Evolutionary conservation across 1,140 invertebrate genomes (phyloP).

Genomic region (Matsumurasca onukii): DNA sequence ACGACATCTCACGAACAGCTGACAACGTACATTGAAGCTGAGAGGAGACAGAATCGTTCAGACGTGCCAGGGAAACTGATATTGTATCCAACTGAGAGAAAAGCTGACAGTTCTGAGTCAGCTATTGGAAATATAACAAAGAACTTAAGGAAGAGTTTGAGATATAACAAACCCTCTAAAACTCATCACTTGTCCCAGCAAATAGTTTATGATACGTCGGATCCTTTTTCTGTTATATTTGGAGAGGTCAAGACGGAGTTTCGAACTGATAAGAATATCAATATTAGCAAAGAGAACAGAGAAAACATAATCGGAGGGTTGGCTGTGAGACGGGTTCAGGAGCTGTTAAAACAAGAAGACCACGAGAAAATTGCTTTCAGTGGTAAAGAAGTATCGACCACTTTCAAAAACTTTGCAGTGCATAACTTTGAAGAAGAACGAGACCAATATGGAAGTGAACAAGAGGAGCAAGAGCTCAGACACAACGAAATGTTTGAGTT

Average conservation of each 20-base stretch:
- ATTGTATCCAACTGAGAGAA: conserved; percentile 1
- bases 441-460: conserved; percentile 35
- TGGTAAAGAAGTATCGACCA: conserved; percentile 14
- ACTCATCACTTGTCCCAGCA: background rate
- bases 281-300: conserved; percentile 8
- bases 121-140: conserved; percentile 16
- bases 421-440: conserved; percentile 14
- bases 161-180: background rate
- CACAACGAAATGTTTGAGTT: conserved; percentile 16
- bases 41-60: background rate
- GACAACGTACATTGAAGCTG: background rate
- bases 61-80: conserved; percentile 9
- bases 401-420: conserved; percentile 17
- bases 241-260: conserved; percentile 26
- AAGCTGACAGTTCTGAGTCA: background rate
- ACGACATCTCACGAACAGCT: background rate
- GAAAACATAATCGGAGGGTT: conserved; percentile 17
- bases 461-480: conserved; percentile 37
- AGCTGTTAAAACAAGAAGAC: conserved; percentile 12
- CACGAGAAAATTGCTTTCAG: conserved; percentile 11
- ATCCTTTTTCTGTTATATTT: conserved; percentile 23
- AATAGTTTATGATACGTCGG: conserved; percentile 25
- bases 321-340: background rate
- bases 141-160: conserved; percentile 11
- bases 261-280: conserved; percentile 2